Conservation (phyloP, 1,140 invertebrate genomes). For the Whitmania pigra region DNA sequence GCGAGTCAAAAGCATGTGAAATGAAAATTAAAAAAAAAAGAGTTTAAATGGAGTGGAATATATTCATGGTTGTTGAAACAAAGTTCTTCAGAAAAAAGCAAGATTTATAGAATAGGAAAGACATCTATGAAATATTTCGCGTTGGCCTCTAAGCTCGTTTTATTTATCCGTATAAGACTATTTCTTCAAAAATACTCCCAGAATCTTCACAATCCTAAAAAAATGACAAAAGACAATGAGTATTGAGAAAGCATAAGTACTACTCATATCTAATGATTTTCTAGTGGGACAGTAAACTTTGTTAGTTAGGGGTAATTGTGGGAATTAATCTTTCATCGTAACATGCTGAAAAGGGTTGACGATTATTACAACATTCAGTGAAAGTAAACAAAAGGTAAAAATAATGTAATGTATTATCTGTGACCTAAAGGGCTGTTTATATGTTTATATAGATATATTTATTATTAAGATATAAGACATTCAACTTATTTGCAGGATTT, state of each 20-base stretch:
- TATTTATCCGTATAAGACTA: constrained; percentile 13
- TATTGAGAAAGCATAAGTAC: neutral
- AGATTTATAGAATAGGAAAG: neutral
- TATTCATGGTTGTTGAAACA: neutral
- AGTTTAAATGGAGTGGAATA: neutral
- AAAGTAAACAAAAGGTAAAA: too few species aligned
- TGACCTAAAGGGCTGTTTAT: too few species aligned
- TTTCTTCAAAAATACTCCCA: constrained; percentile 15
- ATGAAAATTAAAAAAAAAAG: neutral
- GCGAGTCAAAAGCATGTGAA: neutral
- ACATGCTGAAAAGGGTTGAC: neutral
- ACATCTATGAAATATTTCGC: neutral
- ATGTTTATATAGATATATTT: too few species aligned
- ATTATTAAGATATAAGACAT: too few species aligned
- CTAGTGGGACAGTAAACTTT: neutral
- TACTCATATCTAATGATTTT: neutral
- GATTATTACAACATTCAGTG: too few species aligned
- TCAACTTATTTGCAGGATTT: too few species aligned
- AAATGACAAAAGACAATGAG: neutral
- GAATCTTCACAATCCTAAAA: constrained; percentile 16
- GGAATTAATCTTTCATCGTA: neutral
- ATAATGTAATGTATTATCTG: too few species aligned
- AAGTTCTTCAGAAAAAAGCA: neutral
- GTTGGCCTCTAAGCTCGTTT: neutral
- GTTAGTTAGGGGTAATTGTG: neutral